Evolutionary conservation across 2,797 vertebrate species (phyloP).

Genomic region (Varecia variegata): DNA sequence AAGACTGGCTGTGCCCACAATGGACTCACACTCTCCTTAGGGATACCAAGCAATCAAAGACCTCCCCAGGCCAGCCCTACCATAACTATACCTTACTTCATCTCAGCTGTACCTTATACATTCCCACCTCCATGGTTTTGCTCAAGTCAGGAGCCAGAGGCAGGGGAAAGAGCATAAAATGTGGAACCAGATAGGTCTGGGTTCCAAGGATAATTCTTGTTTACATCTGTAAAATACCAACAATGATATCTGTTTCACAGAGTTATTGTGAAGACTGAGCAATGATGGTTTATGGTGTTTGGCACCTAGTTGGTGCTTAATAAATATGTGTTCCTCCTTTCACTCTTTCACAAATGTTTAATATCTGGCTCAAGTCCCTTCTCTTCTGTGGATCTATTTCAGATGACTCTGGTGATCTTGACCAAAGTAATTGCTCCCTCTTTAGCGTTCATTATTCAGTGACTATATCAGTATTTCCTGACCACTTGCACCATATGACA

Average conservation of each 20-base stretch:
- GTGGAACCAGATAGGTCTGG: background rate
- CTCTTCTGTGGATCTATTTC: background rate
- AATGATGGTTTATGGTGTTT: background rate
- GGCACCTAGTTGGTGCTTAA: background rate
- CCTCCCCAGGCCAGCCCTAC: background rate
- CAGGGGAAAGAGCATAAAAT: background rate
- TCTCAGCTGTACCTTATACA: background rate
- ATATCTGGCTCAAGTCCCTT: background rate
- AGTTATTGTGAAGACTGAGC: background rate
- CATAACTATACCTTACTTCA: background rate
- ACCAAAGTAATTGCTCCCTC: slow-evolving; percentile 34
- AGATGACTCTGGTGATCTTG: background rate
- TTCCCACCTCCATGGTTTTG: background rate
- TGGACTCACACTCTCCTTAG: background rate
- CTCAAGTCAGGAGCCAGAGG: slow-evolving; percentile 19
- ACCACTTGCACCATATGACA: background rate
- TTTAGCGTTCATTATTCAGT: background rate
- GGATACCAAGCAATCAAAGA: background rate
- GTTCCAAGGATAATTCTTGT: background rate
- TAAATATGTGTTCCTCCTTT: background rate
- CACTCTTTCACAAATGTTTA: background rate
- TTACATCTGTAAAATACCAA: background rate
- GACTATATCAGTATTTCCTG: background rate
- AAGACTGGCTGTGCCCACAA: background rate
- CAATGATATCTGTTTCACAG: background rate